phyloP scores from a whole-genome alignment of 2,888 invertebrate species.

The Papilio gigon region DNA sequence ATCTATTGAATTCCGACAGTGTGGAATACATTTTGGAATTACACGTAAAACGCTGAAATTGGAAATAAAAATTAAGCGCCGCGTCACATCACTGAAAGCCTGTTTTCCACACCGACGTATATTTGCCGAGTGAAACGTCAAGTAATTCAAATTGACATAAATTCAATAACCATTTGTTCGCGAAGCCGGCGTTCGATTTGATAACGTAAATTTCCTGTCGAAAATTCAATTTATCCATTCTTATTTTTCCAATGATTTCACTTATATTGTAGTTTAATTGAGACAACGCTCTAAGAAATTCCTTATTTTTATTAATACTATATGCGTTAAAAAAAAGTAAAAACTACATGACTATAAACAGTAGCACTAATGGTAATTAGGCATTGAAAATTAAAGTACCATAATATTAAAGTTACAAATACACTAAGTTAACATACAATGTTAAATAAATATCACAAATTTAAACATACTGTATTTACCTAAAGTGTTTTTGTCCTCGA shows the following conservation, averaged over 20 bases:
- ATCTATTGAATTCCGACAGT: not conserved
- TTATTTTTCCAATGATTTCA: not conserved
- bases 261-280: not conserved
- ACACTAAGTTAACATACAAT: no score
- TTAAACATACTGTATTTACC: not conserved
- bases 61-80: slow-evolving; percentile 15
- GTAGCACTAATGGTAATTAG: no score
- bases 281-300: no score
- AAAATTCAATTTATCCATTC: not conserved
- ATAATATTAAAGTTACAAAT: not conserved
- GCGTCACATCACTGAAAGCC: not conserved
- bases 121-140: slow-evolving; percentile 15
- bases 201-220: not conserved
- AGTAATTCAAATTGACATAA: slow-evolving; percentile 22
- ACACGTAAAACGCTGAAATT: not conserved
- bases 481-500: slow-evolving; percentile 1
- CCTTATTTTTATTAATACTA: no score
- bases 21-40: not conserved
- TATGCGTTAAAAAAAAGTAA: not conserved
- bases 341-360: not conserved
- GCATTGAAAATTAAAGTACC: not conserved
- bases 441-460: not conserved
- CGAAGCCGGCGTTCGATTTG: slow-evolving; percentile 13
- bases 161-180: slow-evolving; percentile 18
- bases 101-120: slow-evolving; percentile 13